Evolutionary conservation across 2,888 invertebrate species (phyloP), one percentile per base, ranked within the genome.

Genomic region (Drosophila differens): DNA sequence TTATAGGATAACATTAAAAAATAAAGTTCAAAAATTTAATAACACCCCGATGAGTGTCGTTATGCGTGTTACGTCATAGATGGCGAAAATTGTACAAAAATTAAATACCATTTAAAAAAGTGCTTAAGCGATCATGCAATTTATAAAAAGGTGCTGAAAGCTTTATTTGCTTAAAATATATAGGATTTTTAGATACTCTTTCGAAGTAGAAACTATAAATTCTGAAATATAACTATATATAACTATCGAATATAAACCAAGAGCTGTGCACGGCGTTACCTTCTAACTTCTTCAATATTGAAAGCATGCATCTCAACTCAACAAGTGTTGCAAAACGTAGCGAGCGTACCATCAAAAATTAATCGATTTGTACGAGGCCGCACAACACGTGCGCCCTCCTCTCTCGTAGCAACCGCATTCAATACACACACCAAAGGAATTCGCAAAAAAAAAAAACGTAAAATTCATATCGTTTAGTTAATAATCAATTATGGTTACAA

Each of bases 351-450:
- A 51, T 62, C 9, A 59, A 61, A 54, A 51, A 66, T 55, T 66
- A 61, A 76, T 76, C 76, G 80, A 80, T 76, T 81, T 71, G 41
- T 69, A 60, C 70, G 63, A 53, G 76, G 53, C 73, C 51, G 79
- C 58, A 81, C 81, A 85, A 84, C 84, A 84, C 84, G 84, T 84
- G 84, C 81, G 78, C 70, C 74, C 81, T 69, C 58, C 76, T 70
- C 74, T 76, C 69, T 70, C 53, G 37, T 49, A 65, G 33, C 65
- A 71, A 47, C 59, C 67, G 69, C 70, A 63, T 74, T 76, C 52
- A 80, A 77, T 84, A 87, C 80, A 87, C 73, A 82, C 78, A 81
- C 70, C 70, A 59, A 66, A 58, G 76, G 81, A 72, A 71, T 83
- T 83, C 68, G 70, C 62, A 54, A 74, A 71, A 70, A 74, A 63